These are phyloP conservation scores for Oligia fasciuncula DNA, from an alignment of 2,888 invertebrate genomes.

Conservation along the genomic window DNA sequence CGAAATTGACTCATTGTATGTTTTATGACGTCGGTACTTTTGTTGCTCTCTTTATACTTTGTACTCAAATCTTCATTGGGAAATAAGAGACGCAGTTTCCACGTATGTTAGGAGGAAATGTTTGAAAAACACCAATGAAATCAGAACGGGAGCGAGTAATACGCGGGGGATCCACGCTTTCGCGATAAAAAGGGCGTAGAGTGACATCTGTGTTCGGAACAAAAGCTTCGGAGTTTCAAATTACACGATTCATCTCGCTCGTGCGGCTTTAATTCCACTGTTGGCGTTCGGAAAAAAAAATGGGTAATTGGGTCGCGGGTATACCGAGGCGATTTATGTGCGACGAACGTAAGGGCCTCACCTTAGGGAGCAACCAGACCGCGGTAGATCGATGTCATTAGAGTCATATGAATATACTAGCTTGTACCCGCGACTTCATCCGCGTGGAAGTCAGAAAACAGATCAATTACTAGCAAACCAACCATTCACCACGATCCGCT, in stretches of 20 bases:
- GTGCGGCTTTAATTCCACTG: conserved; percentile 80
- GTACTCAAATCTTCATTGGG: conserved; percentile 52
- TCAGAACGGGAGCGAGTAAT: conserved; percentile 69
- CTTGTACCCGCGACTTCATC: neutral
- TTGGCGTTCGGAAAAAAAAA: conserved; percentile 80
- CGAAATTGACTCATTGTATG: conserved; percentile 42
- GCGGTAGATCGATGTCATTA: neutral
- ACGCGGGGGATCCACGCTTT: conserved; percentile 59
- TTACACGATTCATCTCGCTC: conserved; percentile 83
- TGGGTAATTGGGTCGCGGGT: conserved; percentile 81
- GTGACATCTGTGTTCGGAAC: conserved; percentile 77
- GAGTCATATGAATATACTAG: neutral
- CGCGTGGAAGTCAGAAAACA: neutral
- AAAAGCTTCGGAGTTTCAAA: conserved; percentile 82
- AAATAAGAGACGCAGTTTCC: conserved; percentile 49
- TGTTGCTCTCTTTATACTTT: conserved; percentile 53
- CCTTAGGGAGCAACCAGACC: conserved; percentile 26
- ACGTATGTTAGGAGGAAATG: conserved; percentile 44
- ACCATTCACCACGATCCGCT: neutral
- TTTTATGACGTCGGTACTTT: conserved; percentile 49
- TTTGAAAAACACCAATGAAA: conserved; percentile 69
- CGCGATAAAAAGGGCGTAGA: conserved; percentile 71
- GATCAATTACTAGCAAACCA: no score
- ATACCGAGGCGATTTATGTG: conserved; percentile 63
- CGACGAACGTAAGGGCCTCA: conserved; percentile 39